These are phyloP conservation scores for Zophobas atratus DNA, from an alignment of 1,140 invertebrate genomes.

Conservation along the genomic window DNA sequence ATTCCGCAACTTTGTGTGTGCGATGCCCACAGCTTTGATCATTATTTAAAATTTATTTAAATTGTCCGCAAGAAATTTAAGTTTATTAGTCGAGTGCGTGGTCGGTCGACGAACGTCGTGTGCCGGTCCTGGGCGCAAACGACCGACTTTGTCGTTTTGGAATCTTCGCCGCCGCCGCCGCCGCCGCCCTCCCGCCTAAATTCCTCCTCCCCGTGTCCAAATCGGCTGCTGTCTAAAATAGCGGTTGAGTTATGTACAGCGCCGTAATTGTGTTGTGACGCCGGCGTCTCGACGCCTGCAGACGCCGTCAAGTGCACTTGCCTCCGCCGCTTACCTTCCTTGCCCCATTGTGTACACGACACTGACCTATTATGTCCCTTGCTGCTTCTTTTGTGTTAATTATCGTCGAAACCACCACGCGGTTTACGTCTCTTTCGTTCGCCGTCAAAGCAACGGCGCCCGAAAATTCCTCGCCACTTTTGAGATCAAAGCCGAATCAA, in stretches of 20 bases:
- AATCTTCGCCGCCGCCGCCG: too few relatives aligned
- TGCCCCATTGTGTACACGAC: conserved; percentile 36
- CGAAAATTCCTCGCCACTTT: neutral
- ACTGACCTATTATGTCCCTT: conserved; percentile 38
- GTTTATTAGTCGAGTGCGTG: too few relatives aligned
- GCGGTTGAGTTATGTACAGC: conserved; percentile 31
- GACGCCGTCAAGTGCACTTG: conserved; percentile 51
- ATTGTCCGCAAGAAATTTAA: too few relatives aligned
- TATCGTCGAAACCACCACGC: conserved; percentile 14
- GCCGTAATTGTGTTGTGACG: conserved; percentile 43
- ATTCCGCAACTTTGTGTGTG: too few relatives aligned
- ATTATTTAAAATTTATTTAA: too few relatives aligned
- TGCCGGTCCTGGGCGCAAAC: too few relatives aligned
- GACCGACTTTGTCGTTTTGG: too few relatives aligned
- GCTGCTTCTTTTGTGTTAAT: conserved; percentile 44
- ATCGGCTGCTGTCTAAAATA: conserved; percentile 12
- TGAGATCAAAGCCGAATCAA: conserved; percentile 16
- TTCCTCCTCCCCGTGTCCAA: neutral
- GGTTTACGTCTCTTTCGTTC: conserved; percentile 14
- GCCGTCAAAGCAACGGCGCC: neutral
- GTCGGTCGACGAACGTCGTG: too few relatives aligned
- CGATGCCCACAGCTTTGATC: too few relatives aligned
- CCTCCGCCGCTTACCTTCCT: conserved; percentile 34
- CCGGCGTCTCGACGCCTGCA: conserved; percentile 44
- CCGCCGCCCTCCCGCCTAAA: too few relatives aligned